Evolutionary conservation across 92 coral and sea anemone species (phyloP).

Genomic region (Virgularia gustaviana): DNA sequence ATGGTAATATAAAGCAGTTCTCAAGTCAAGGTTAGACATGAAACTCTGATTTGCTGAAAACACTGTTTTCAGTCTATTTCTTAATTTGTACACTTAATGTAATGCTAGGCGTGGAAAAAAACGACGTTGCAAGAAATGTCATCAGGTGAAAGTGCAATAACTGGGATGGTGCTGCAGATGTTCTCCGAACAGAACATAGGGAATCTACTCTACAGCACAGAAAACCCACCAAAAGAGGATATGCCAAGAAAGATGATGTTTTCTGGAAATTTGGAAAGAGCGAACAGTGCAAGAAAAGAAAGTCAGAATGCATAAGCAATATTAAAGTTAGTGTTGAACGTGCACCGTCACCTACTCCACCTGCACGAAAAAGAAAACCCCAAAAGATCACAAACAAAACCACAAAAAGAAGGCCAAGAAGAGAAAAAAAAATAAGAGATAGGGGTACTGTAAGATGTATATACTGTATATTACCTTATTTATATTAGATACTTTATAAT

Average conservation of each 20-base stretch:
- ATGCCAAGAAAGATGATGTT: conserved; percentile 12
- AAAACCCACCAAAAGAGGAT: conserved; percentile 27
- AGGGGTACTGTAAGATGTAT: too few relatives aligned
- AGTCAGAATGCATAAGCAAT: conserved; percentile 8
- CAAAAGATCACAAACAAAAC: too few relatives aligned
- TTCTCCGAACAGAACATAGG: conserved; percentile 35
- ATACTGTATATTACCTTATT: neutral
- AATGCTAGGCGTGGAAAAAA: conserved; percentile 43
- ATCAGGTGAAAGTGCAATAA: conserved; percentile 40
- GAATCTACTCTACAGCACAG: neutral
- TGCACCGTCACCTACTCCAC: neutral
- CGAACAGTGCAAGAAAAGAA: conserved; percentile 13
- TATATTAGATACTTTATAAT: too few relatives aligned
- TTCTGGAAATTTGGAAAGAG: conserved; percentile 27
- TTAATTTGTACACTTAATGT: neutral
- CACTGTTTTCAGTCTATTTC: neutral
- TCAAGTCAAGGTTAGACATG: conserved; percentile 57
- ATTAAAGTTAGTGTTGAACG: neutral
- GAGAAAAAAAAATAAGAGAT: too few relatives aligned
- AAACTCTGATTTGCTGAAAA: neutral
- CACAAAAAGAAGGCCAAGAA: too few relatives aligned
- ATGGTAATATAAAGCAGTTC: conserved; percentile 60
- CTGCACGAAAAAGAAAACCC: neutral
- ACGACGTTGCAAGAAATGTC: conserved; percentile 39
- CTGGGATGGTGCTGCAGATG: conserved; percentile 47